phyloP scores from a whole-genome alignment of 2,113 vertebrate genomes.

The Cryptotis parvus region DNA sequence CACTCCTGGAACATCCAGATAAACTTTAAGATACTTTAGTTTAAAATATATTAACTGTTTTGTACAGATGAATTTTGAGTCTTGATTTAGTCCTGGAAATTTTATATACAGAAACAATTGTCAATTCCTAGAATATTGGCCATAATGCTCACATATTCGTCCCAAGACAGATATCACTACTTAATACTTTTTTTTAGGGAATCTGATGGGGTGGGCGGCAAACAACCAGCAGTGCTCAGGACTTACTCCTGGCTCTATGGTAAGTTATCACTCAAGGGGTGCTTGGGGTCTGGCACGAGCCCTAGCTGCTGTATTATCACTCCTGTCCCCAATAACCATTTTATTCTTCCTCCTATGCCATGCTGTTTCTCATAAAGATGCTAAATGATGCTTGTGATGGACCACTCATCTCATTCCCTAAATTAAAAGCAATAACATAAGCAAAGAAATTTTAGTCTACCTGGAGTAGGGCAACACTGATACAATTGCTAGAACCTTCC shows the following conservation, averaged over 20 bases:
- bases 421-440: background rate
- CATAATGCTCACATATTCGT: background rate
- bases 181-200: too few species aligned
- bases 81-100: background rate
- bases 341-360: background rate
- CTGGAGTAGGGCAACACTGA: background rate
- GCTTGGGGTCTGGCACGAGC: too few species aligned
- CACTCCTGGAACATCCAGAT: too few species aligned
- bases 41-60: background rate
- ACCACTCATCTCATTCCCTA: background rate
- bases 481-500: background rate
- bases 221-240: too few species aligned
- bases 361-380: background rate
- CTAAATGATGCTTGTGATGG: conserved; percentile 22
- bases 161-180: conserved; percentile 53
- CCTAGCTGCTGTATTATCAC: too few species aligned
- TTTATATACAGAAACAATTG: background rate
- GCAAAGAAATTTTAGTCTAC: background rate
- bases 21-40: too few species aligned
- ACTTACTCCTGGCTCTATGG: too few species aligned
- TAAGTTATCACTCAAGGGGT: too few species aligned
- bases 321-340: background rate
- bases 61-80: conserved; percentile 37
- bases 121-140: background rate
- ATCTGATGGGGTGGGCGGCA: too few species aligned